A percentile compares a stretch with the other conserved stretches of the same genome.
These are phyloP conservation scores for Brachionus manjavacas DNA, from an alignment of 1,140 invertebrate genomes.

Conservation along the genomic window DNA sequence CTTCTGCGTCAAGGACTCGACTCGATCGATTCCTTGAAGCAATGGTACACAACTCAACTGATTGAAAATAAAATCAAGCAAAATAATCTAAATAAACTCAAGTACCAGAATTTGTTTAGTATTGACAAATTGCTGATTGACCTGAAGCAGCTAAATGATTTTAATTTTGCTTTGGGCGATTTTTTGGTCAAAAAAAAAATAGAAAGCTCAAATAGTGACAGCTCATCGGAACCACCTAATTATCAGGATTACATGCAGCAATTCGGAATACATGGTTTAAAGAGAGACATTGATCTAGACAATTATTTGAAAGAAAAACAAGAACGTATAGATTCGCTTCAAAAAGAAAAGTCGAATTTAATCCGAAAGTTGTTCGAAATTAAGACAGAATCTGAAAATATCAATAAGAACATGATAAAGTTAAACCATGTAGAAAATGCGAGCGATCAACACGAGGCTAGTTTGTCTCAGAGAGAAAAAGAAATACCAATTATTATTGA, in stretches of 20 bases:
- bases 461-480: background rate
- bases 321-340: background rate
- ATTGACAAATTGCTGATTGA: constrained; percentile 23
- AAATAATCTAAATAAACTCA: constrained; percentile 14
- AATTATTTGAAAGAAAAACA: constrained; percentile 39
- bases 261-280: background rate
- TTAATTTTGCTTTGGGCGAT: constrained; percentile 4
- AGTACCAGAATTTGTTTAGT: constrained; percentile 41
- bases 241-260: constrained; percentile 25
- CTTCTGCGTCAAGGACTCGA: constrained; percentile 5
- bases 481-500: constrained; percentile 33
- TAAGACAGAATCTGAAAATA: constrained; percentile 17
- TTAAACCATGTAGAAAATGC: background rate
- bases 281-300: constrained; percentile 6
- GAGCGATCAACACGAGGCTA: background rate
- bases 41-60: constrained; percentile 3
- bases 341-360: constrained; percentile 27
- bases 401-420: constrained; percentile 20
- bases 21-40: background rate
- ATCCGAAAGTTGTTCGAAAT: constrained; percentile 26
- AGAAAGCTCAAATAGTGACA: background rate
- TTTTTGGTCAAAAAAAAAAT: constrained; percentile 10
- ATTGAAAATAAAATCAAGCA: constrained; percentile 37
- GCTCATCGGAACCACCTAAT: background rate
- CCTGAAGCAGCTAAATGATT: constrained; percentile 22